Conservation (phyloP, 37 sponge, comb jelly and placozoan genomes). For the Spongia lamella region DNA sequence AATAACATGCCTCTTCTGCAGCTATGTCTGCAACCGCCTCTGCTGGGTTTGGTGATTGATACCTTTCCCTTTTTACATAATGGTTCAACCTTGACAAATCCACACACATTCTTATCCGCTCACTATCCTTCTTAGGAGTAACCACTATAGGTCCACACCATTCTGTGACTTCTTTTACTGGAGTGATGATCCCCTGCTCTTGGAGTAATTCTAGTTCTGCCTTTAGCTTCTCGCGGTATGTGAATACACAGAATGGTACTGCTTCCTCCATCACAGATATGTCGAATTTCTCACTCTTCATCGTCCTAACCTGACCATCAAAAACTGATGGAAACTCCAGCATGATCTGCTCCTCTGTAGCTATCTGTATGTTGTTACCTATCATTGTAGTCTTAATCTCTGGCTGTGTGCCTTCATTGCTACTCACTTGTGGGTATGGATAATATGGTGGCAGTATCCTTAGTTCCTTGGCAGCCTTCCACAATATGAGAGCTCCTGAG, state of each 20-base stretch:
- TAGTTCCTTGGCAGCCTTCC: no score
- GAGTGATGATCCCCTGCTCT: not conserved
- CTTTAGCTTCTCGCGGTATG: no score
- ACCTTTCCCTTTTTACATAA: conserved; percentile 6
- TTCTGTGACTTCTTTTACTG: not conserved
- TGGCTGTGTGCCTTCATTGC: no score
- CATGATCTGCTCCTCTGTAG: no score
- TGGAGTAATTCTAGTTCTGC: conserved; percentile 5
- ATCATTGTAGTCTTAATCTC: no score
- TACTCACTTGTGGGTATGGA: no score
- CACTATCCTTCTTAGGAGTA: conserved; percentile 5
- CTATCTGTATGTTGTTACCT: no score
- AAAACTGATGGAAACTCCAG: not conserved
- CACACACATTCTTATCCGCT: conserved; percentile 3
- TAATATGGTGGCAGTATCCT: no score
- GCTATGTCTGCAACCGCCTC: conserved; percentile 10
- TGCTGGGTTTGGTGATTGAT: conserved; percentile 3
- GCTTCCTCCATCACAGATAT: not conserved
- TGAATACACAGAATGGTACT: conserved; percentile 5
- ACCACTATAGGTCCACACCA: conserved; percentile 10
- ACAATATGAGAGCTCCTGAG: no score
- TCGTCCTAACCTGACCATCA: not conserved
- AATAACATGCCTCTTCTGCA: no score
- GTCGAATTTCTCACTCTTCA: conserved; percentile 1
- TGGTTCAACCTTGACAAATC: conserved; percentile 1